phyloP scores from a whole-genome alignment of 2,113 vertebrate genomes.

The Sphaerodactylus townsendi region DNA sequence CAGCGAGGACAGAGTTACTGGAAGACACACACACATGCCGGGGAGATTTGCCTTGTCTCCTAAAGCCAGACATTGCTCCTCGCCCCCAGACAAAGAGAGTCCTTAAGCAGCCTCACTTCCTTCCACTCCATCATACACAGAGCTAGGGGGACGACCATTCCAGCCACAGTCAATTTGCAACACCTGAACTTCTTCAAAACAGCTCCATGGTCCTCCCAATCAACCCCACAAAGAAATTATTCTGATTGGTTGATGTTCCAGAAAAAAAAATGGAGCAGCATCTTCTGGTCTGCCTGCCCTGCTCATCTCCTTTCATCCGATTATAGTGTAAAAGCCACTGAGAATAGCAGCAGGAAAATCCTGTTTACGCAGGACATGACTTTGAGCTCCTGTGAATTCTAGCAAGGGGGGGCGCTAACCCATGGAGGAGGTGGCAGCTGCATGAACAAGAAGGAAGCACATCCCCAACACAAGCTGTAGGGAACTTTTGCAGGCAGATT shows the following conservation, averaged over 20 bases:
- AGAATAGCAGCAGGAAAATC: slow-evolving; percentile 47
- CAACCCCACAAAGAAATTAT: not conserved
- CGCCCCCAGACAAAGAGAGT: no score
- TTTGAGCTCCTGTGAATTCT: not conserved
- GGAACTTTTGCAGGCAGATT: not conserved
- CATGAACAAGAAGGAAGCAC: no score
- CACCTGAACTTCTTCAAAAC: not conserved
- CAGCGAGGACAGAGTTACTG: no score
- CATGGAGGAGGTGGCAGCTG: not conserved
- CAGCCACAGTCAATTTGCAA: no score
- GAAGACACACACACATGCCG: no score
- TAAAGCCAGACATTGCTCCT: no score
- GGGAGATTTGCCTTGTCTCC: no score
- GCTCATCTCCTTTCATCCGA: fast-evolving
- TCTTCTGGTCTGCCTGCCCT: not conserved
- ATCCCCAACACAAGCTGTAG: no score
- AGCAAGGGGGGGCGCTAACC: not conserved
- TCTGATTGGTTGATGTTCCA: not conserved
- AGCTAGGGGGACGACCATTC: no score
- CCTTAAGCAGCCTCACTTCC: no score
- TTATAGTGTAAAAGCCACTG: not conserved
- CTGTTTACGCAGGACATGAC: slow-evolving; percentile 21
- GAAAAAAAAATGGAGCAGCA: not conserved
- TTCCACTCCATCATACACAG: no score
- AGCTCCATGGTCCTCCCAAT: not conserved